These are phyloP conservation scores for Dermolepida albohirtum DNA, from an alignment of 2,888 invertebrate species.

Conservation along the genomic window DNA sequence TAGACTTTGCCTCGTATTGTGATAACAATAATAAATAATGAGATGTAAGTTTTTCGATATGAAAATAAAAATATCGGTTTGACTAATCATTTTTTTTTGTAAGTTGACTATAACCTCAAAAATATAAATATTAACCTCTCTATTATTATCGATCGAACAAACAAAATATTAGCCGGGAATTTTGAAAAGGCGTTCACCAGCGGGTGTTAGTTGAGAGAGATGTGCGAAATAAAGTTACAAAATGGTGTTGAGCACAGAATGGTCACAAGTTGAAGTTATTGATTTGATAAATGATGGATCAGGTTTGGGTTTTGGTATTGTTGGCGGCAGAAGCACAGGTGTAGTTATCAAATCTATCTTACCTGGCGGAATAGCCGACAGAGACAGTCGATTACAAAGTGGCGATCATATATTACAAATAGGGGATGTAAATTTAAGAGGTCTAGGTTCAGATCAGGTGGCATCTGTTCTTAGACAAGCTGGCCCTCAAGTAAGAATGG, in stretches of 20 bases:
- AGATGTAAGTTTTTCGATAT: too few species aligned
- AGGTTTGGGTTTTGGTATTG: slow-evolving; percentile 97
- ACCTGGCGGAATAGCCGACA: slow-evolving; percentile 96
- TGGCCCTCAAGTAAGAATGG: slow-evolving; percentile 81
- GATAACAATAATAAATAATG: slow-evolving; percentile 13
- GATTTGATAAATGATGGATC: slow-evolving; percentile 97
- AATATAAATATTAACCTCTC: slow-evolving; percentile 33
- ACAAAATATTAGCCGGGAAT: slow-evolving; percentile 31
- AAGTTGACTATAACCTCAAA: slow-evolving; percentile 25
- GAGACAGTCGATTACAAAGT: slow-evolving; percentile 93
- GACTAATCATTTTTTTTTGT: background rate
- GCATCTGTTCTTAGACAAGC: slow-evolving; percentile 82
- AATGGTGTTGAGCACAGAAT: slow-evolving; percentile 96
- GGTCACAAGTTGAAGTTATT: slow-evolving; percentile 99
- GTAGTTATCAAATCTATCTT: slow-evolving; percentile 98
- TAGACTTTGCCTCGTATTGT: slow-evolving; percentile 2
- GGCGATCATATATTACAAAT: slow-evolving; percentile 98
- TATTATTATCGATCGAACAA: slow-evolving; percentile 26
- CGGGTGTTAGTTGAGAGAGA: slow-evolving; percentile 34
- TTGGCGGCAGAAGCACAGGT: slow-evolving; percentile 97
- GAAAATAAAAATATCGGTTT: too few species aligned
- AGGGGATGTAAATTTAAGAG: slow-evolving; percentile 93
- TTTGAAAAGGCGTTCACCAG: slow-evolving; percentile 32
- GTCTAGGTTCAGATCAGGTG: slow-evolving; percentile 97
- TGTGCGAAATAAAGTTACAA: slow-evolving; percentile 49